Base-by-base conservation (phyloP, 2,888 invertebrate species). In the Temnothorax ravouxi region DNA sequence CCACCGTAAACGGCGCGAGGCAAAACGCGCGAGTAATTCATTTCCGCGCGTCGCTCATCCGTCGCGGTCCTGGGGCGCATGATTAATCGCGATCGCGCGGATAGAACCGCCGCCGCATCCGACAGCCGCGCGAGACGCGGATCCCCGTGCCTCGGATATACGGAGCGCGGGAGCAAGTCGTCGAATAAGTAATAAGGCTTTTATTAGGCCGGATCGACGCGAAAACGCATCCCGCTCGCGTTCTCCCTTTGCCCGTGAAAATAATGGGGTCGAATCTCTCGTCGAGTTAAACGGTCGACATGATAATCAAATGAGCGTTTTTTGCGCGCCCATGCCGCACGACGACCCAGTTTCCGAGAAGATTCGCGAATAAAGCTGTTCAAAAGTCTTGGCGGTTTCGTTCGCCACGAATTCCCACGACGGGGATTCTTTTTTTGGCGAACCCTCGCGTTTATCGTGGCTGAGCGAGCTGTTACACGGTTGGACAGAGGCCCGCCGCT, bases 271-370 rank as follows among this genome's bases (percentile, higher is more conserved):
- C 15, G 66, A 82, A 79, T 77, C 62, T 41, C 50, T 41, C 54
- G 59, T 34, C 81, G 47, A 76, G 81, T 76, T 74, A 83, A 83
- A 87, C 74, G 88, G 72, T 84, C 54, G 38, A 34, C 69, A 76
- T 85, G 81, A 77, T 88, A 88, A 88, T 84, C 83, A 81, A 83
- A 83, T 83, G 83, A 85, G 72, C 83, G 80, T 85, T 85, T 47
- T 84, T 21, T 69, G 25, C 38, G 44, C 11, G 64, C 41, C 6
- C 0, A 79, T 59, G 34, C 81, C 86, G 76, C 64, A 34, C 66
- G 50, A 52, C 72, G 64, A 59, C 59, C 25, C 29, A 29, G 11
- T 76, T 76, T 18, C 41, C 71, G 62, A 59, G 29, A 69, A 77
- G 74, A 18, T 6, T 9, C 9, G 41, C 64, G 72, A 56, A 84